Evolutionary conservation across 2,113 vertebrate species (phyloP).

Genomic region (Microcebus tavaratra): DNA sequence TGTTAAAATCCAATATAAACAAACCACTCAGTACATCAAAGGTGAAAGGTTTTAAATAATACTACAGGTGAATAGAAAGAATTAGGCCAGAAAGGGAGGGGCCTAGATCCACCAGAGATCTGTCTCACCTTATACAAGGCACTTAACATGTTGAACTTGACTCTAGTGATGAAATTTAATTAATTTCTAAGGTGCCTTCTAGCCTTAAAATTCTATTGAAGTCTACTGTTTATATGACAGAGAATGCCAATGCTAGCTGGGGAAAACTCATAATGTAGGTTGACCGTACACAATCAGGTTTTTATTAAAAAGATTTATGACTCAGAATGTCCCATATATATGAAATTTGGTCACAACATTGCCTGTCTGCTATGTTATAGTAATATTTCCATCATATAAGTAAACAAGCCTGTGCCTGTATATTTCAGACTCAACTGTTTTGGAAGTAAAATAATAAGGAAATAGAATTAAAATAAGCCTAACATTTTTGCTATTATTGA

Average conservation of each 20-base stretch:
- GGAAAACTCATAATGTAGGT: neutral
- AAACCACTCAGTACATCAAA: neutral
- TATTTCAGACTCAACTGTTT: neutral
- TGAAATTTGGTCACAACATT: neutral
- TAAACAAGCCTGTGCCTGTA: neutral
- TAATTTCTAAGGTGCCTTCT: neutral
- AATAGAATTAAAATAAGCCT: neutral
- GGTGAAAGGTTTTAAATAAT: neutral
- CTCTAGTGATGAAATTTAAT: neutral
- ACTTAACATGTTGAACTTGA: neutral
- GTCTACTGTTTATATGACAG: neutral
- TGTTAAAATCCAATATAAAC: neutral
- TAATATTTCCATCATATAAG: neutral
- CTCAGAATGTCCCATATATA: neutral
- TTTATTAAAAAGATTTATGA: neutral
- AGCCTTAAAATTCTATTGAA: neutral
- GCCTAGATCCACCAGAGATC: neutral
- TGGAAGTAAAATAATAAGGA: neutral
- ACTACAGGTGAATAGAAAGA: neutral
- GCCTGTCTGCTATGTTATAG: neutral
- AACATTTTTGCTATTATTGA: neutral
- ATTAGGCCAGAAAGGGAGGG: neutral
- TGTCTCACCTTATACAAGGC: neutral
- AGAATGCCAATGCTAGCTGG: neutral
- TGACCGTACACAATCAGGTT: neutral